Evolutionary conservation across 1,140 invertebrate genomes (phyloP), one percentile per base, ranked within the genome.

Genomic region (Chironomus striatipennis): DNA sequence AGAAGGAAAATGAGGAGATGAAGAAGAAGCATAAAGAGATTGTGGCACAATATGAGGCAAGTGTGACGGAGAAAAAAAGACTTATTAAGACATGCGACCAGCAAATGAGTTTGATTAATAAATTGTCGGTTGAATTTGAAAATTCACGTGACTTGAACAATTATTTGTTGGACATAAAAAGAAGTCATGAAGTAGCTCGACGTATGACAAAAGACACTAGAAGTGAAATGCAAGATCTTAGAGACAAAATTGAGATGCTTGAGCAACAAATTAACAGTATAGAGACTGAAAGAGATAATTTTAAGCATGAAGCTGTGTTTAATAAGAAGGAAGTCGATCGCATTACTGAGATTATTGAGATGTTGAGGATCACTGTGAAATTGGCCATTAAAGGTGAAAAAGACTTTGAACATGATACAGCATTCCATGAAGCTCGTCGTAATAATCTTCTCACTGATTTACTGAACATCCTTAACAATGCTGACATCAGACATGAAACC

Each of bases 241-340:
- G 83, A 47, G 77, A 78, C 10, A 79, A 83, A 20, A 78, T 86
- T 7, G 77, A 83, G 8, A 78, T 85, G 20, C 78, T 90, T 34
- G 85, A 88, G 77, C 85, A 88, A 79, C 86, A 87, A 76, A 79
- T 91, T 24, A 84, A 90, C 77, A 79, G 82, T 6, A 79, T 82
- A 64, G 82, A 84, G 64, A 79, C 79, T 24, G 86, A 85, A 20
- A 86, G 85, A 75, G 82, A 82, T 57, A 80, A 84, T 74, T 77
- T 86, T 1, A 78, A 79, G 1, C 79, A 82, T 0, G 82, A 88
- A 43, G 80, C 86, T 9, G 77, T 82, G 3, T 83, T 85, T 73
- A 81, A 87, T 73, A 82, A 82, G 47, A 78, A 81, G 65, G 86
- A 90, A 79, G 85, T 87, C 21, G 73, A 82, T 1, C 84, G 84